Evolutionary conservation across 2,113 vertebrate genomes (phyloP).

Genomic region (Nannobrachium achirus): DNA sequence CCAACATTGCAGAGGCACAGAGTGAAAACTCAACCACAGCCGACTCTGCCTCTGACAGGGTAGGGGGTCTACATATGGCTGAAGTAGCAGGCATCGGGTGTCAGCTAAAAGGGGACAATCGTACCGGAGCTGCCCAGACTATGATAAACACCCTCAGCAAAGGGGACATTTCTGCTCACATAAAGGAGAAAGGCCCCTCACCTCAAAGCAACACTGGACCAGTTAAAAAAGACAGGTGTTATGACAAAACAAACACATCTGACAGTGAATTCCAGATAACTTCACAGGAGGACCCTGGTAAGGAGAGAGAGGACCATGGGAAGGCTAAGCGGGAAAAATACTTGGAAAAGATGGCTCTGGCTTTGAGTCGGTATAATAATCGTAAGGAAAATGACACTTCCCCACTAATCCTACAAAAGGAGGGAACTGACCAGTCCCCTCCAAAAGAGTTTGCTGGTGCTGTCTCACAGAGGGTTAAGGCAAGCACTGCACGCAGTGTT

Average conservation of each 20-base stretch:
- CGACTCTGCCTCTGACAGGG: slow-evolving; percentile 33
- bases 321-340: neutral
- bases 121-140: slow-evolving; percentile 37
- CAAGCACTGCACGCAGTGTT: neutral
- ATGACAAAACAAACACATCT: neutral
- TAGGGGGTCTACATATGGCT: slow-evolving; percentile 50
- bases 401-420: slow-evolving; percentile 2
- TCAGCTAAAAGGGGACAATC: slow-evolving; percentile 63
- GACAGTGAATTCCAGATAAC: neutral
- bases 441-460: slow-evolving; percentile 50
- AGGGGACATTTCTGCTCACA: neutral
- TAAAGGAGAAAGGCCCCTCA: slow-evolving; percentile 1
- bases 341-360: slow-evolving; percentile 1
- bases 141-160: slow-evolving; percentile 21
- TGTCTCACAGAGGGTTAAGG: slow-evolving; percentile 48
- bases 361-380: slow-evolving; percentile 7
- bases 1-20: slow-evolving; percentile 16
- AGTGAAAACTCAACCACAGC: slow-evolving; percentile 26
- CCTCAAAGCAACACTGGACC: neutral
- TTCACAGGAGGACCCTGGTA: neutral
- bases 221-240: slow-evolving; percentile 5
- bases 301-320: neutral
- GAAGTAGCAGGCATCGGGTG: slow-evolving; percentile 73
- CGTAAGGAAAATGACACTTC: slow-evolving; percentile 7
- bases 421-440: neutral